phyloP scores from a whole-genome alignment of 2,888 invertebrate species.

The Andrena praecox region DNA sequence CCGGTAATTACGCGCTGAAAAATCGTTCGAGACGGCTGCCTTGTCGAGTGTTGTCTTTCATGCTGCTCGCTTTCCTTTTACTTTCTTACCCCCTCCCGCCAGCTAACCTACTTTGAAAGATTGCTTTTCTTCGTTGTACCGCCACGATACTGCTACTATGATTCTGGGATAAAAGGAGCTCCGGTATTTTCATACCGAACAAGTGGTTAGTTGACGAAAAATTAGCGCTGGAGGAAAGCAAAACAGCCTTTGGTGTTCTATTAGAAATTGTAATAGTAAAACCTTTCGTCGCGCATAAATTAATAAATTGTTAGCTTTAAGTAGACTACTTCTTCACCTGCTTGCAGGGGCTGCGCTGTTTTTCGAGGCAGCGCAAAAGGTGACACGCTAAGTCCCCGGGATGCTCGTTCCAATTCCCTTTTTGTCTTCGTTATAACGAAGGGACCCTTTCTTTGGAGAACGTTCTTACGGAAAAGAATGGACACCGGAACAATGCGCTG shows the following conservation, averaged over 20 bases:
- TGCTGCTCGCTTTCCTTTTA: slow-evolving; percentile 26
- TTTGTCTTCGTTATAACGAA: slow-evolving; percentile 25
- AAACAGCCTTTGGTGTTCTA: no score
- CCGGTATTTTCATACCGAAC: not conserved
- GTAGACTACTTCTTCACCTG: not conserved
- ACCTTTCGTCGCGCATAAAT: not conserved
- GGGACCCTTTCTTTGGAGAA: slow-evolving; percentile 8
- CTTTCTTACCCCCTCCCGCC: slow-evolving; percentile 10
- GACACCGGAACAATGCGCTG: slow-evolving; percentile 24
- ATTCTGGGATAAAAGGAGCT: not conserved
- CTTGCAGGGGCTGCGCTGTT: not conserved
- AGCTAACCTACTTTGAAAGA: slow-evolving; percentile 22
- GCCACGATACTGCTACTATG: not conserved
- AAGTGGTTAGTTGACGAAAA: not conserved
- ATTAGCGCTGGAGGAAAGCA: not conserved
- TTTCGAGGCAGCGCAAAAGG: not conserved
- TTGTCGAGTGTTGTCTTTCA: slow-evolving; percentile 37
- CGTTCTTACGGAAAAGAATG: slow-evolving; percentile 34
- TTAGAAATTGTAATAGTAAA: no score
- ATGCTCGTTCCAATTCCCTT: slow-evolving; percentile 37
- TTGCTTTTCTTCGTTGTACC: slow-evolving; percentile 8
- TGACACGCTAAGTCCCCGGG: slow-evolving; percentile 4
- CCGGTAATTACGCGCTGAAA: slow-evolving; percentile 50
- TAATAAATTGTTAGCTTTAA: no score
- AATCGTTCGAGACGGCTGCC: slow-evolving; percentile 46